A percentile compares a stretch with the other conserved stretches of the same genome.
Evolutionary conservation across 2,797 vertebrate species (phyloP).

Genomic region (Necrosyrtes monachus): DNA sequence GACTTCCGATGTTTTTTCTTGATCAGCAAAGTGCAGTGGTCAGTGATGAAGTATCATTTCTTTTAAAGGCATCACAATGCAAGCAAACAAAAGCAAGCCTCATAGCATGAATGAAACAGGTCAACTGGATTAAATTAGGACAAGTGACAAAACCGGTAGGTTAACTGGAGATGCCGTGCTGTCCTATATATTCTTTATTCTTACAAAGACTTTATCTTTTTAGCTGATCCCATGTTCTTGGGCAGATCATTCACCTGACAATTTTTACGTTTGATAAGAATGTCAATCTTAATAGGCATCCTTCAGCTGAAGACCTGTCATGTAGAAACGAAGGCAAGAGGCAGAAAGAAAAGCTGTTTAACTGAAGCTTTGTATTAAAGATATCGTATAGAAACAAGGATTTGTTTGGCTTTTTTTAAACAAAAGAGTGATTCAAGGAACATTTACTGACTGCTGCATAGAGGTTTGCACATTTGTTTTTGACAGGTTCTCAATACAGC

Average conservation of each 20-base stretch:
- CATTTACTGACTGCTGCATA: constrained; percentile 31
- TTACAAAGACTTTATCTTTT: not conserved
- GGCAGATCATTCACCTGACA: not conserved
- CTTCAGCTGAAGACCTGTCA: not conserved
- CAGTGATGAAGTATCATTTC: not conserved
- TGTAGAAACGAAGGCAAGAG: not conserved
- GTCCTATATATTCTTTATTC: not conserved
- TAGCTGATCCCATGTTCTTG: not conserved
- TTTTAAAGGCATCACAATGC: not conserved
- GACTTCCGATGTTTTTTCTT: not conserved
- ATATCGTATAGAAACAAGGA: not conserved
- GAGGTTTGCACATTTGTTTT: constrained; percentile 57
- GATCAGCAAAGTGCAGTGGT: not conserved
- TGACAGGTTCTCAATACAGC: constrained; percentile 66
- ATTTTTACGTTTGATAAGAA: constrained; percentile 23
- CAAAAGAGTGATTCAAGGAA: constrained; percentile 25
- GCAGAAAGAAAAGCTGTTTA: not conserved
- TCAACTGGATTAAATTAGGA: constrained; percentile 28
- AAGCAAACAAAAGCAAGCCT: not conserved
- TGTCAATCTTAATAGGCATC: not conserved
- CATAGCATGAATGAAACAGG: not conserved
- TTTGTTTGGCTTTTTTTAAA: not conserved
- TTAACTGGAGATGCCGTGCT: not conserved
- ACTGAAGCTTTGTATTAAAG: not conserved
- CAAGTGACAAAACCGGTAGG: not conserved